Conservation (phyloP, 2,797 vertebrate genomes). For the Rhincodon typus region DNA sequence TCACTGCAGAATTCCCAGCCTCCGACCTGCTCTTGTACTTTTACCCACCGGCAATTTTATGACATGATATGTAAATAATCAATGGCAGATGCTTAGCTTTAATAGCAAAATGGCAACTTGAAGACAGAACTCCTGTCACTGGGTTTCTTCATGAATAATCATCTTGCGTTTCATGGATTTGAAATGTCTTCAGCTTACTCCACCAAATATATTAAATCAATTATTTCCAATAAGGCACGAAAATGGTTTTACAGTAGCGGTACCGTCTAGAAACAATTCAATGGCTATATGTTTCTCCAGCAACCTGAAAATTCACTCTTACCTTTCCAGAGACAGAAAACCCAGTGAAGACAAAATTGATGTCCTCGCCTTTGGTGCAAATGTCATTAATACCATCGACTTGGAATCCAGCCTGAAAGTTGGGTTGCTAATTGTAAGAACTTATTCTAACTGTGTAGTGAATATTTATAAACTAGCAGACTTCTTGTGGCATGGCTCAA, state of each 20-base stretch:
- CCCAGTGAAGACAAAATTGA: constrained; percentile 94
- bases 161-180: background rate
- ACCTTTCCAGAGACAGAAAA: constrained; percentile 91
- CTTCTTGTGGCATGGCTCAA: background rate
- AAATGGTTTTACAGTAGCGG: background rate
- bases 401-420: too few relatives aligned
- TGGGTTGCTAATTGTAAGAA: too few relatives aligned
- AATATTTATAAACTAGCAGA: background rate
- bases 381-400: constrained; percentile 90
- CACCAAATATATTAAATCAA: background rate
- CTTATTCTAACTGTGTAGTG: too few relatives aligned
- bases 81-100: background rate
- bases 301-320: constrained; percentile 40
- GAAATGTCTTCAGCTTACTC: background rate
- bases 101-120: background rate
- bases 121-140: background rate
- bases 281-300: background rate
- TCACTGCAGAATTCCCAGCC: too few relatives aligned
- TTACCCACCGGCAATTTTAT: background rate
- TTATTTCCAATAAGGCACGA: background rate
- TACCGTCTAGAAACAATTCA: background rate
- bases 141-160: background rate
- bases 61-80: background rate
- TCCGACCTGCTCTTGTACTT: too few relatives aligned
- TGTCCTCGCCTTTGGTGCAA: constrained; percentile 92